Base-by-base conservation (phyloP, 92 coral and sea anemone species). In the Isaurus tuberculatus region DNA sequence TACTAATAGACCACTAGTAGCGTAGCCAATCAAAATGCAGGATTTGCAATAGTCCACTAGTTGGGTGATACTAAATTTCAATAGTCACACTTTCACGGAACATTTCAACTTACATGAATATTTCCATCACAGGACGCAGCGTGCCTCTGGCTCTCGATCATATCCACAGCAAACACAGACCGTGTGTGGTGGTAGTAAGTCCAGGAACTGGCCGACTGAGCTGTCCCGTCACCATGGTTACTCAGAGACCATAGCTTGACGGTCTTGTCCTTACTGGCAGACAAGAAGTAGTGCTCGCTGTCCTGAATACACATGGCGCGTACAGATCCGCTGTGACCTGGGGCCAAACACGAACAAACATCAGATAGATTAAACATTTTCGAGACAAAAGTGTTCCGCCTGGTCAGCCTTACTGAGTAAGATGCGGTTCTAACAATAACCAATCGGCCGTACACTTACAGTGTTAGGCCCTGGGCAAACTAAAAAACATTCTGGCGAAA, bases 141-240 rank as follows among this genome's bases (percentile, higher is more conserved):
- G 40, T 92, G 98, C 42, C 98, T 83, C 87, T 86, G 86, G 36
- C 94, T 88, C 67, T 95, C 98, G 40, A 95, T 86, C 89, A 94
- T 91, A 57, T 90, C 96, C 51, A 95, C 97, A 61, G 93, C 89
- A 86, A 95, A 95, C 36, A 95, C 98, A 2, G 94, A 92, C 9
- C 95, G 92, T 27, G 93, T 71, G 84, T 95, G 98, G n/a, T 85
- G 88, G 69, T 94, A 90, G 70, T 94, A 89, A 4, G 98, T 96
- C 95, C 96, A 96, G 49, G 98, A 96, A 89, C 98, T 88, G 70
- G 98, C 98, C 46, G 98, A 96, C 79, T 96, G 98, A 88, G 98
- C 98, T 37, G 94, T 94, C 36, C 98, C 98, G 61, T 91, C 98
- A 85, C 98, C 98, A 84, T 96, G 98, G 93, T 96, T 96, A 86